These are phyloP conservation scores for Choristoneura fumiferana DNA, from an alignment of 1,140 invertebrate genomes.

Conservation along the genomic window DNA sequence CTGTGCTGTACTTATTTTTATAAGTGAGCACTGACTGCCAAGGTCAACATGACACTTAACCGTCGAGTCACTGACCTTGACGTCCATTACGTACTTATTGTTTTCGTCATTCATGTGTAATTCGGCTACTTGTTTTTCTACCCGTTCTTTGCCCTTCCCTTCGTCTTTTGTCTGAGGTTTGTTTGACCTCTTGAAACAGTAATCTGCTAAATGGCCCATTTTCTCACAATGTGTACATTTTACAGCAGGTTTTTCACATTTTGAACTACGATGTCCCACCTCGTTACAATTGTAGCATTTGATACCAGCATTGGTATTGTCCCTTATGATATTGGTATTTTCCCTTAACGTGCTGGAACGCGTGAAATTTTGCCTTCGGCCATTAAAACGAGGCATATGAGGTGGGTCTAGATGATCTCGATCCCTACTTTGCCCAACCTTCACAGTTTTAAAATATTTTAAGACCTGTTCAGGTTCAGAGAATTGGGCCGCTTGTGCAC, in stretches of 20 bases:
- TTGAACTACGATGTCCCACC: not conserved
- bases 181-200: not conserved
- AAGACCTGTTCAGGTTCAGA: not conserved
- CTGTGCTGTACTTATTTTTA: not conserved
- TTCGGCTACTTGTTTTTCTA: not conserved
- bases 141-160: not conserved
- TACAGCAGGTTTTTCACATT: not conserved
- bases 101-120: not conserved
- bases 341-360: too few relatives aligned
- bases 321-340: too few relatives aligned
- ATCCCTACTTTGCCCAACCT: not conserved
- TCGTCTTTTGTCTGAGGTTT: not conserved
- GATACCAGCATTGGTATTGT: too few relatives aligned
- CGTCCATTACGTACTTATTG: not conserved
- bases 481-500: not conserved
- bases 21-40: not conserved
- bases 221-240: not conserved
- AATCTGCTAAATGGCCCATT: not conserved
- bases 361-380: too few relatives aligned
- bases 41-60: too few relatives aligned
- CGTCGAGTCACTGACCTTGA: not conserved
- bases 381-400: too few relatives aligned
- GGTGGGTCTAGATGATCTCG: too few relatives aligned
- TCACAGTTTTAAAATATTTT: not conserved
- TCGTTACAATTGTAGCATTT: not conserved